Base-by-base conservation (phyloP, 2,888 invertebrate genomes). In the Holacanthella duospinosa region DNA sequence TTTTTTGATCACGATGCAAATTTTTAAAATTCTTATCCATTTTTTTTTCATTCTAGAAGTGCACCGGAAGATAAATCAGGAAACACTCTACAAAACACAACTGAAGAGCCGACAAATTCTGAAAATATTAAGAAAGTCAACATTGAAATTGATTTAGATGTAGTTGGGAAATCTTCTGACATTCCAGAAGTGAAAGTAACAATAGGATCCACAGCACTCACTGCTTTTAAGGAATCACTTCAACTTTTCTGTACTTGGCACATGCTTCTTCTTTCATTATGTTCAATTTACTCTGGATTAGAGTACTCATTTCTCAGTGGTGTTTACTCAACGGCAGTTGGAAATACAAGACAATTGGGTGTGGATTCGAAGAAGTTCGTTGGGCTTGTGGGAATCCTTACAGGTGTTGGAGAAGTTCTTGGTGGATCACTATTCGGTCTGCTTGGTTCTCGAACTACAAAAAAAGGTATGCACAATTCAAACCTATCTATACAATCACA, bases 271-370 rank as follows among this genome's bases (percentile, higher is more conserved):
- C 80, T 97, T 24, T 86, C 88, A 69, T 77, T 91, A 64, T 87
- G 89, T 0, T 96, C 95, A 77, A 62, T 69, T 54, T 67, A 63
- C 63, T 36, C 77, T 91, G 93, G 97, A 26, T 78, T 96, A 63
- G 93, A 91, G 75, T 78, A 94, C 56, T 93, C 94, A 0, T 97
- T 97, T 82, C 94, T 89, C 80, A 93, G 93, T 75, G 94, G 94
- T 0, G 93, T 99, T 1, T 99, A 96, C 79, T 90, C 95, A 36
- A 84, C 93, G 0, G 87, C 90, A 71, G 86, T 99, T 68, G 68
- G 67, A 29, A 91, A 91, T 76, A 96, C 93, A 0, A 76, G 81
- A 59, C 79, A 82, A 2, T 86, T 95, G 76, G 88, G 88, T 0
- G 83, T 84, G 6, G 83, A 86, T 60, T 85, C 87, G 0, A 94